These are phyloP conservation scores for Coenonympha glycerion DNA, from an alignment of 2,888 invertebrate species.

Conservation along the genomic window DNA sequence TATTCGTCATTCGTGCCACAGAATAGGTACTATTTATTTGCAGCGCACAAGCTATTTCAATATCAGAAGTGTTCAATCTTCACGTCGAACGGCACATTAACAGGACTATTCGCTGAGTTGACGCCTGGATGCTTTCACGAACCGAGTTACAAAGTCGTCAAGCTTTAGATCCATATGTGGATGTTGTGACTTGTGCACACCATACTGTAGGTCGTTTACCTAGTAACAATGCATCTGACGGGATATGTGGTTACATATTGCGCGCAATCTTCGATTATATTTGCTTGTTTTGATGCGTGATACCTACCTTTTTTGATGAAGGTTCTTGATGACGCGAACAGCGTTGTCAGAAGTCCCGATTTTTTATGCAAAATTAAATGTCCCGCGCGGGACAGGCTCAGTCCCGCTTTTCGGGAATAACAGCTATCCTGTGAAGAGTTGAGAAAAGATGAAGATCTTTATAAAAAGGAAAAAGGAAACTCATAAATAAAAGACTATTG, in stretches of 20 bases:
- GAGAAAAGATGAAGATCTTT: no score
- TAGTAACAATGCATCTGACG: not conserved
- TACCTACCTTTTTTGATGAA: not conserved
- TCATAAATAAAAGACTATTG: no score
- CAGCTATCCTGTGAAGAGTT: no score
- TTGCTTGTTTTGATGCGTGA: not conserved
- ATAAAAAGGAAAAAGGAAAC: no score
- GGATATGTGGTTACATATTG: not conserved
- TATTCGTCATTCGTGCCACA: slow-evolving; percentile 20
- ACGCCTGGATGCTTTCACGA: slow-evolving; percentile 27
- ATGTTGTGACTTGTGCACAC: slow-evolving; percentile 14
- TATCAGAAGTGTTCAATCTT: slow-evolving; percentile 28
- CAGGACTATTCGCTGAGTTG: slow-evolving; percentile 23
- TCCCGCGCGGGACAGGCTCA: no score
- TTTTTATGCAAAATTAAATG: no score
- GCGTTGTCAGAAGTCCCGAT: no score
- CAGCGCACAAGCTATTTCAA: slow-evolving; percentile 24
- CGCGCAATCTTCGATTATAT: not conserved
- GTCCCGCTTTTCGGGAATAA: no score
- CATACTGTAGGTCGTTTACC: slow-evolving; percentile 12
- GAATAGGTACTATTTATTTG: no score
- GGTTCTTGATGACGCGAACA: no score
- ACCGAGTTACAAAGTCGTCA: slow-evolving; percentile 22
- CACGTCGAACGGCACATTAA: slow-evolving; percentile 22
- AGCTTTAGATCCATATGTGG: slow-evolving; percentile 16